Evolutionary conservation across 2,113 vertebrate species (phyloP), one percentile per base, ranked within the genome.

Genomic region (Eudyptes chrysolophus): DNA sequence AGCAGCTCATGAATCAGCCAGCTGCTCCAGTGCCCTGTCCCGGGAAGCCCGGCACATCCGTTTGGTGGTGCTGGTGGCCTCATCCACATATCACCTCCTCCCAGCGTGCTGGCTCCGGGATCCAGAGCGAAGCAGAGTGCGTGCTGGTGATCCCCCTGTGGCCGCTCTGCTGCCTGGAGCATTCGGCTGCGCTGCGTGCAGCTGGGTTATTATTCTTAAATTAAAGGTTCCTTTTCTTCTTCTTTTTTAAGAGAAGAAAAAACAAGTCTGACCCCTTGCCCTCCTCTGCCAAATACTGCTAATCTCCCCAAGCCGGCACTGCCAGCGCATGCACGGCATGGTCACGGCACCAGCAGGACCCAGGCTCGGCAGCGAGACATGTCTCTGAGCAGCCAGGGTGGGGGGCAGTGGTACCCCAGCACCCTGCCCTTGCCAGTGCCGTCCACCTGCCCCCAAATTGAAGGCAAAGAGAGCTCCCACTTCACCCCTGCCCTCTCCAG

Each of bases 331-430:
- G 6, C 75, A 90, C 14, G 3, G 65, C 55, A 32, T 10, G 12
- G 40, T 65, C 72, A 70, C 12, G 1, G 78, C 92, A 92, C 32
- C 78, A 80, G 75, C 62, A 68, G 71, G 82, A 95, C 66, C 57
- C 12, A 8, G 25, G 48, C 49, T 82, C 7, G 1, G 16, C 0
- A 0, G 42, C 0, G 0, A 92, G 49, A 57, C 2, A 1, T 0
- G 2, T 42, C 42, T 92, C 42, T 74, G 82, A 78, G 87, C 32
- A 75, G 42, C 60, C 14, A 1, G 9, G 42, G 12, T 4, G 4
- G 40, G 20, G 44, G 52, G 22, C 52, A 71, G 70, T 0, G 0
- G 38, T 42, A 64, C 36, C 32, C 36, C 77, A 54, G 25, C n/a
- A 62, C 58, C 30, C 75, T 83, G 54, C 20, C 75, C 18, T 55